Evolutionary conservation across 1,140 invertebrate species (phyloP), one percentile per base, ranked within the genome.

Genomic region (Drosophila suzukii): DNA sequence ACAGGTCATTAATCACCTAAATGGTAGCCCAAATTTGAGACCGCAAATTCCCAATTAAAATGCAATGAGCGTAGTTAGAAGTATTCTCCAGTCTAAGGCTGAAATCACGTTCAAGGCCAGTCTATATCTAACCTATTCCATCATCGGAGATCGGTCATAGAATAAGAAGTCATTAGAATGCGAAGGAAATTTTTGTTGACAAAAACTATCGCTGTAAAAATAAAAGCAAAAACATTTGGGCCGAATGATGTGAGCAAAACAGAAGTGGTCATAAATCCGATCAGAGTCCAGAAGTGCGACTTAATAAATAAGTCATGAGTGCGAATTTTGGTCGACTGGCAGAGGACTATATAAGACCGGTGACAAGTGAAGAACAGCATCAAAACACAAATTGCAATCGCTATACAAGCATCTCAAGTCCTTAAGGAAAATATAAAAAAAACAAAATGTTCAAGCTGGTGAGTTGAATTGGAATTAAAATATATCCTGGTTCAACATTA

Each of bases 371-470:
- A 36, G 32, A 68, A 49, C 65, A 72, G 68, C 63, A 91, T 91
- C 84, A 84, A 85, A 90, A 34, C 73, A 49, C 55, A 80, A 75
- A 65, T 34, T 78, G 81, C 78, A 81, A 82, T 60, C 74, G 72
- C 63, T 47, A 58, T 50, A 81, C 60, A 66, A 73, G 66, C 86
- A 80, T 34, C 71, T 54, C 58, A 80, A 76, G 75, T 62, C 34
- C 46, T 55, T n/a, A 39, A 36, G 44, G 17, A 30, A 51, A 70
- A 72, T 58, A 38, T 4, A 61, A 77, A 60, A 47, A 56, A 62
- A 43, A 32, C 78, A 91, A 91, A 81, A 91, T 91, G 90, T 91
- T 91, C 80, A 91, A 91, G 82, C 82, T 91, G 43, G 90, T 91
- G 73, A 88, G 90, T 88, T 49, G 0, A 8, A 7, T 1, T 0